These are phyloP conservation scores for Sapayoa aenigma DNA, from an alignment of 2,113 vertebrate species.

Conservation along the genomic window DNA sequence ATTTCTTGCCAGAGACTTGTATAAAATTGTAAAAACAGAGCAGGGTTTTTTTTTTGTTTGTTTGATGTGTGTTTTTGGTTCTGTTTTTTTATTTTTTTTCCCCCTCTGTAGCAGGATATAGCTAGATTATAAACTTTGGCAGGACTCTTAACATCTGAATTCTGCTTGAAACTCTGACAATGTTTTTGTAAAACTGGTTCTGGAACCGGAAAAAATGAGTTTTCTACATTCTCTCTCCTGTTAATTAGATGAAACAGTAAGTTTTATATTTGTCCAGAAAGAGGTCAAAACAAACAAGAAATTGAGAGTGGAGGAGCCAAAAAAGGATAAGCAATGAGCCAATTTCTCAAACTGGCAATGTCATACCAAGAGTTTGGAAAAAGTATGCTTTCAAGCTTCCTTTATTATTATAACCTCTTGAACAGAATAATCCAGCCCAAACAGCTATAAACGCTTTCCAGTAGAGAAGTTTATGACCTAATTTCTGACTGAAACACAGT, in stretches of 20 bases:
- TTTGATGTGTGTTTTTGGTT: no score
- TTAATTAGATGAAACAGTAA: slow-evolving; percentile 27
- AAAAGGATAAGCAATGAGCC: neutral
- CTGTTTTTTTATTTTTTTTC: neutral
- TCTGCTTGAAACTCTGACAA: slow-evolving; percentile 33
- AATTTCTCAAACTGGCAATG: neutral
- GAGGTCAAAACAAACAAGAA: slow-evolving; percentile 30
- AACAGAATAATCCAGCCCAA: slow-evolving; percentile 41
- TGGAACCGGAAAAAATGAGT: slow-evolving; percentile 1
- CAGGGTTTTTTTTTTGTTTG: neutral
- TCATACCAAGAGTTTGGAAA: slow-evolving; percentile 13
- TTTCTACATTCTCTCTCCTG: slow-evolving; percentile 11
- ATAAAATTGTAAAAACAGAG: slow-evolving; percentile 4
- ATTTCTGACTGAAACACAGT: slow-evolving; percentile 42
- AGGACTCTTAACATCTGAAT: slow-evolving; percentile 16
- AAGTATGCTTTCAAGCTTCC: neutral
- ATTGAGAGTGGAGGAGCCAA: neutral
- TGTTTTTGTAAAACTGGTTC: slow-evolving; percentile 15
- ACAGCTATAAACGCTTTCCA: slow-evolving; percentile 33
- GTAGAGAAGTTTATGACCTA: slow-evolving; percentile 58
- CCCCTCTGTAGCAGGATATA: slow-evolving; percentile 28
- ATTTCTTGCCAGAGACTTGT: slow-evolving; percentile 22
- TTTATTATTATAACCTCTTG: slow-evolving; percentile 68
- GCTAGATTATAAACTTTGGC: slow-evolving; percentile 59
- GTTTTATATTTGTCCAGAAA: slow-evolving; percentile 28